Percentiles rank a stretch among this genome's conserved stretches.
Evolutionary conservation across 2,797 vertebrate species (phyloP).

Genomic region (Setipinna tenuifilis): DNA sequence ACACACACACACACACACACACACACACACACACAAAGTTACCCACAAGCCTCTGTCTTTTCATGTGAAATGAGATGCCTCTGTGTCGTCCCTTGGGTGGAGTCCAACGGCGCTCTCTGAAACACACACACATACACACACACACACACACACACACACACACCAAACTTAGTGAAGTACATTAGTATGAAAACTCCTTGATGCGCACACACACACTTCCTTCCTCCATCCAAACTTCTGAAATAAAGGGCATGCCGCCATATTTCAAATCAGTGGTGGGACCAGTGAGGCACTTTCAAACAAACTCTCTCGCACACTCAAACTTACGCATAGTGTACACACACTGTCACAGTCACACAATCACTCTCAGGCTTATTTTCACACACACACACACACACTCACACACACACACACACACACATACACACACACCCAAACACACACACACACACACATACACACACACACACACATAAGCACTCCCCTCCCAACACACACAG

Average conservation of each 20-base stretch:
- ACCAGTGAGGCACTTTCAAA: not conserved
- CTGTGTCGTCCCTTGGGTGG: constrained; percentile 72
- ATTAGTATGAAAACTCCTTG: not conserved
- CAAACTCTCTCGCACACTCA: not conserved
- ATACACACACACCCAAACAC: constrained; percentile 4
- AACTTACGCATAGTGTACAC: not conserved
- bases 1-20: constrained; percentile 30
- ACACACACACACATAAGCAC: not conserved
- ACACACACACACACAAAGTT: constrained; percentile 54
- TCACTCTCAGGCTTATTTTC: constrained; percentile 34
- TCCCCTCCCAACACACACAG: not conserved
- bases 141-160: constrained; percentile 30
- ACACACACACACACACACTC: constrained; percentile 14
- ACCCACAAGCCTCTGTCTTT: constrained; percentile 66
- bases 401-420: constrained; percentile 3
- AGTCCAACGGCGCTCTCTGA: constrained; percentile 47
- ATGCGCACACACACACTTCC: constrained; percentile 23
- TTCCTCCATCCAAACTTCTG: not conserved
- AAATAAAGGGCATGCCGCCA: not conserved
- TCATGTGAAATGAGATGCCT: constrained; percentile 77
- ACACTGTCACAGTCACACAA: not conserved
- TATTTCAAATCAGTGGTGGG: constrained; percentile 6
- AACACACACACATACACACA: constrained; percentile 44
- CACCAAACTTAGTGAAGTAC: constrained; percentile 14
- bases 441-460: not conserved